These are phyloP conservation scores for Eristalis intricaria DNA, from an alignment of 2,888 invertebrate species.

Conservation along the genomic window DNA sequence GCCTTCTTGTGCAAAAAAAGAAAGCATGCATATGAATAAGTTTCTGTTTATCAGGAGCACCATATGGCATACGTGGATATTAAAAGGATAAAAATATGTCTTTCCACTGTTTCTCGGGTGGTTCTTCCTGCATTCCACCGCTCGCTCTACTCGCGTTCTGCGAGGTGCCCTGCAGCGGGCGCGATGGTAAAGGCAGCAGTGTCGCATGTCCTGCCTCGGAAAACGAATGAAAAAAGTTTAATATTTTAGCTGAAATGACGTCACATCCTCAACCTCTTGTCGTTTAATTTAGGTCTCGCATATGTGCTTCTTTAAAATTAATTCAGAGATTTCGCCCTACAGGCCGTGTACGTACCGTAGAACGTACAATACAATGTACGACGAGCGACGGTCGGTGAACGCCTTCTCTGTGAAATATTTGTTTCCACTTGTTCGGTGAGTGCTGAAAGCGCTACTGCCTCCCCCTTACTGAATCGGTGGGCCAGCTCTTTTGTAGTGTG, in stretches of 20 bases:
- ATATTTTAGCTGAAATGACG: conserved; percentile 66
- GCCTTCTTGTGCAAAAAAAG: conserved; percentile 39
- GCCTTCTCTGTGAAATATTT: not conserved
- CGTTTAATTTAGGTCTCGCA: conserved; percentile 65
- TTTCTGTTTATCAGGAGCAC: conserved; percentile 69
- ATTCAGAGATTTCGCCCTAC: conserved; percentile 32
- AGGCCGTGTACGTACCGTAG: not conserved
- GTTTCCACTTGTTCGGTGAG: not conserved
- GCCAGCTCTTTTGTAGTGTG: conserved; percentile 1
- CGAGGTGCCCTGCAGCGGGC: not conserved
- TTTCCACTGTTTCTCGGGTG: conserved; percentile 33
- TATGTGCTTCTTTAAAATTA: conserved; percentile 68
- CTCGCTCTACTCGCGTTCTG: not conserved
- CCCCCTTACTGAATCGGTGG: not conserved
- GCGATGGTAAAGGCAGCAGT: not conserved
- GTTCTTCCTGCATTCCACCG: conserved; percentile 23
- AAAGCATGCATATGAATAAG: conserved; percentile 71
- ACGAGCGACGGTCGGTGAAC: not conserved
- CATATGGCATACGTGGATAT: conserved; percentile 65
- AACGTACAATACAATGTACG: conserved; percentile 19
- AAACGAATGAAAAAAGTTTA: conserved; percentile 27
- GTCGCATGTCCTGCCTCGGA: conserved; percentile 17
- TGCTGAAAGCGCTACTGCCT: conserved; percentile 5
- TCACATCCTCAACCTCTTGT: conserved; percentile 60
- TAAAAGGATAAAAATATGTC: conserved; percentile 60